Conservation (phyloP, 2,113 vertebrate species). For the Pseudopodoces humilis region DNA sequence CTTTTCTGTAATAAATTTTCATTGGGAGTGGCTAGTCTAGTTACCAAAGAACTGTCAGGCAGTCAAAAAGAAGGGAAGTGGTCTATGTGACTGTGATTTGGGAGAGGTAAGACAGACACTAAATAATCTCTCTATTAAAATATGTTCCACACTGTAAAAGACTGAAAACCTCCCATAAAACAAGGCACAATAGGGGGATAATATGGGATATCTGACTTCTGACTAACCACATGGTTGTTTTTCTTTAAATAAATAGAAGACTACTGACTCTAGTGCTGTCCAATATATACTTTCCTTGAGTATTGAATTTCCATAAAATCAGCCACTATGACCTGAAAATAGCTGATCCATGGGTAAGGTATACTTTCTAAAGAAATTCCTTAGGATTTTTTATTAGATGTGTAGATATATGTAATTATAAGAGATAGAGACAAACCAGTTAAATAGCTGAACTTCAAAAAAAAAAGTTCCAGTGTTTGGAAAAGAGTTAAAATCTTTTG, state of each 20-base stretch:
- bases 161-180: neutral
- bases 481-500: neutral
- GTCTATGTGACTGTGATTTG: neutral
- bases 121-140: slow-evolving; percentile 24
- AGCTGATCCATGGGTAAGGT: neutral
- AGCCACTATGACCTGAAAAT: neutral
- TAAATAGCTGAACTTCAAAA: neutral
- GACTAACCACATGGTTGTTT: neutral
- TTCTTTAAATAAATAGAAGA: slow-evolving; percentile 18
- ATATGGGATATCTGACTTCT: neutral
- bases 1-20: neutral
- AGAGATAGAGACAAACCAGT: neutral
- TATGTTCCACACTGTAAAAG: neutral
- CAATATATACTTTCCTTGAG: neutral
- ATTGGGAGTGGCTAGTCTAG: neutral
- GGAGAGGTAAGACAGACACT: neutral
- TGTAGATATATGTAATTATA: neutral
- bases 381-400: neutral
- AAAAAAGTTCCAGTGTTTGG: neutral
- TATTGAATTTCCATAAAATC: neutral
- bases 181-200: neutral
- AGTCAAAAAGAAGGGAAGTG: neutral
- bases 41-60: neutral
- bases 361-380: neutral
- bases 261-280: neutral